Conservation (phyloP, 2,113 vertebrate species). For the Dicentrarchus labrax region DNA sequence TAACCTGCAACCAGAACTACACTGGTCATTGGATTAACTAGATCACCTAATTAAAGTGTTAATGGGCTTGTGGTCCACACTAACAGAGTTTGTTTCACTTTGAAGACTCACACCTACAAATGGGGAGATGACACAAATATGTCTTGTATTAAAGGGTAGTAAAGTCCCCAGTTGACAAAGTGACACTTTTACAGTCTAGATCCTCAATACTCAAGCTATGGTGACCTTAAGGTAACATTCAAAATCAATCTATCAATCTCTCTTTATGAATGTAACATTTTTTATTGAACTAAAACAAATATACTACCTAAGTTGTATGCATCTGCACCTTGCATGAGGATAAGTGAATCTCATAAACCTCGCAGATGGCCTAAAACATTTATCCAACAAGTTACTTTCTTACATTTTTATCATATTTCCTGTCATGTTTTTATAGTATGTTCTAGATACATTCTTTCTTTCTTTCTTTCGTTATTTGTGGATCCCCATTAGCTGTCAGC, state of each 20-base stretch:
- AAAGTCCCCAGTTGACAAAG: not conserved
- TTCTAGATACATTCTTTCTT: not conserved
- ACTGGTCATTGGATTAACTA: constrained; percentile 12
- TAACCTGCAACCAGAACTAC: not conserved
- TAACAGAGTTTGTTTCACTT: constrained; percentile 9
- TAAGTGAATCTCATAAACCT: not conserved
- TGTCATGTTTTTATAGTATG: not conserved
- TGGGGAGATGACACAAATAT: not conserved
- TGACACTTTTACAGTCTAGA: not conserved
- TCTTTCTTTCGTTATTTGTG: too few species aligned
- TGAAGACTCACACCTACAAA: not conserved
- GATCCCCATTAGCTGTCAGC: too few species aligned
- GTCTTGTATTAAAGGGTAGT: not conserved
- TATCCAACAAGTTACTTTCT: not conserved
- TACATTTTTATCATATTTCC: not conserved
- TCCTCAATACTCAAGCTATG: not conserved
- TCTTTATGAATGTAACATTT: not conserved
- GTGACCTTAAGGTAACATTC: not conserved
- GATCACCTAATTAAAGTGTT: constrained; percentile 2
- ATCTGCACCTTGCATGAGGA: not conserved
- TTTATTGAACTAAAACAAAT: not conserved
- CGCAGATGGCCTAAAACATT: not conserved
- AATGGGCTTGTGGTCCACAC: not conserved
- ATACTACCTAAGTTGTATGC: not conserved
- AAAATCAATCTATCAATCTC: not conserved